Conservation (phyloP, 1,140 invertebrate species). For the Sycophaga agraensis region DNA sequence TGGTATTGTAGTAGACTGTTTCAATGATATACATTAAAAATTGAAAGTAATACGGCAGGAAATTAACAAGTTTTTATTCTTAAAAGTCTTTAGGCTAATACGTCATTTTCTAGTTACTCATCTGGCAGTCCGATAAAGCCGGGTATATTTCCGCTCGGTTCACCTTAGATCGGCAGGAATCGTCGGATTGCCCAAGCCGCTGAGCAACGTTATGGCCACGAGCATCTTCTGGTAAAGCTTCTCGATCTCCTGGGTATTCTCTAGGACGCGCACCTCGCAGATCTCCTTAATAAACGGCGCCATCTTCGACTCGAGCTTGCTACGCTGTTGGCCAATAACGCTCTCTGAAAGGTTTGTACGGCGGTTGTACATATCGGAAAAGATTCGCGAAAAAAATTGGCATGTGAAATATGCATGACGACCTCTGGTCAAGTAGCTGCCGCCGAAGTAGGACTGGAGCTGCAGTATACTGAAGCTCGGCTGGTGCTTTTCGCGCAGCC, state of each 20-base stretch:
- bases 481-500: too few relatives aligned
- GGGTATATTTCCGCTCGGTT: too few relatives aligned
- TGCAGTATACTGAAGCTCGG: conserved; percentile 59
- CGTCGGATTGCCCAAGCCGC: conserved; percentile 67
- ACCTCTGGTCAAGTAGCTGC: conserved; percentile 66
- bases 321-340: conserved; percentile 58
- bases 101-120: too few relatives aligned
- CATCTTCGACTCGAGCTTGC: conserved; percentile 55
- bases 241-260: conserved; percentile 54
- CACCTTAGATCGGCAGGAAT: conserved; percentile 59
- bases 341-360: too few relatives aligned
- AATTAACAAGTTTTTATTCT: too few relatives aligned
- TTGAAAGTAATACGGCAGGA: too few relatives aligned
- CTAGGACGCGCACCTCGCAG: conserved; percentile 51
- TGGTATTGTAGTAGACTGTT: too few relatives aligned
- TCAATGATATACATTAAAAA: too few relatives aligned
- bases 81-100: too few relatives aligned
- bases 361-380: too few relatives aligned
- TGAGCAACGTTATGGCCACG: conserved; percentile 62
- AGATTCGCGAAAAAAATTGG: too few relatives aligned
- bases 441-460: conserved; percentile 72
- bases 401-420: conserved; percentile 10
- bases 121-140: too few relatives aligned
- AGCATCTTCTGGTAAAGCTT: conserved; percentile 67
- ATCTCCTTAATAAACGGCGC: conserved; percentile 62